Percentiles rank a stretch among this genome's conserved stretches.
phyloP scores from a whole-genome alignment of 2,797 vertebrate species.

The Martes flavigula region DNA sequence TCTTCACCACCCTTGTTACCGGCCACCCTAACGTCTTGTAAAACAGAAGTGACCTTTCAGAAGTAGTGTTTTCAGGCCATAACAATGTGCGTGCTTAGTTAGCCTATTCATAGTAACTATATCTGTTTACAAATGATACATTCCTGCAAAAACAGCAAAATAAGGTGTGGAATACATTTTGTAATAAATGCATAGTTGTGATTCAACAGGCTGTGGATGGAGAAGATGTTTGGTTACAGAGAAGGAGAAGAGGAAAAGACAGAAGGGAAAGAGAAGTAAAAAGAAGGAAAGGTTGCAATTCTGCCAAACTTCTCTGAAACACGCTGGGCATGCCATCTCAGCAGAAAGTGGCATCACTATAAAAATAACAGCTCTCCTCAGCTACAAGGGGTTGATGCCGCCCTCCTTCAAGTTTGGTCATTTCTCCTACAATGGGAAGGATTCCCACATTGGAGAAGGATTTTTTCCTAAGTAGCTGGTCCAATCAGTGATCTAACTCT shows the following conservation, averaged over 20 bases:
- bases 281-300: neutral
- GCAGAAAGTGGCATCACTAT: neutral
- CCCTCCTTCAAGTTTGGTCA: neutral
- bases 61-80: neutral
- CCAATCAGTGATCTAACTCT: neutral
- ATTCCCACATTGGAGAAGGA: neutral
- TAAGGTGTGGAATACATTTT: neutral
- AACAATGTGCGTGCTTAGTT: neutral
- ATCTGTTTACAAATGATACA: neutral
- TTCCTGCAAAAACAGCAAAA: neutral
- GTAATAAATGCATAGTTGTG: neutral
- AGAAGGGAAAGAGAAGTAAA: neutral
- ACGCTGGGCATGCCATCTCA: neutral
- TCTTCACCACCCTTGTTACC: neutral
- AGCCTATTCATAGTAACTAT: neutral
- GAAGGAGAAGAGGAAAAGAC: neutral
- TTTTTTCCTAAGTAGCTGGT: neutral
- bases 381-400: neutral
- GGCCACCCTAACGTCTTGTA: neutral
- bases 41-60: neutral
- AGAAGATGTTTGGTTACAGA: neutral
- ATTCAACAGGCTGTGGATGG: neutral
- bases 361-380: neutral
- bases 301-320: neutral
- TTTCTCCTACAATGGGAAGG: neutral